Conservation (phyloP, 2,888 invertebrate genomes). For the Cylloceria caligata region DNA sequence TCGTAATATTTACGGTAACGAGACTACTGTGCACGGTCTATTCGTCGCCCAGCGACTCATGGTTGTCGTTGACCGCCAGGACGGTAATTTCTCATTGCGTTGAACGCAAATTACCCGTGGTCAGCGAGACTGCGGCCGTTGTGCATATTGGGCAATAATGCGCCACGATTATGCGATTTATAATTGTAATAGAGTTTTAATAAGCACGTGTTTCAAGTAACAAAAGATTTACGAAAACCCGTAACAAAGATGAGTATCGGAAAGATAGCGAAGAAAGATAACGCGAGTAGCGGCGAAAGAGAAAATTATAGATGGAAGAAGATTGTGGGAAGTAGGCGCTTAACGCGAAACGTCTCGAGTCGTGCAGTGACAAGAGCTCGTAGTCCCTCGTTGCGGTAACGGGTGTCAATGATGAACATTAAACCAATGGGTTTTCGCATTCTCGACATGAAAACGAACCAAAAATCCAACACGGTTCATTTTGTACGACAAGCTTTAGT, state of each 20-base stretch:
- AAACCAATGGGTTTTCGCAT: constrained; percentile 25
- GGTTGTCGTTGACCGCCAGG: not conserved
- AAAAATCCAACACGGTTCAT: constrained; percentile 64
- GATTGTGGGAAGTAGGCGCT: constrained; percentile 37
- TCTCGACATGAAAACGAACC: constrained; percentile 23
- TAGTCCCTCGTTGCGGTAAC: constrained; percentile 23
- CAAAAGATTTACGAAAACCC: not conserved
- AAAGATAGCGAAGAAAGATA: not conserved
- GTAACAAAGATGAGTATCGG: not conserved
- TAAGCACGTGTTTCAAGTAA: constrained; percentile 29
- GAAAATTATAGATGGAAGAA: constrained; percentile 44
- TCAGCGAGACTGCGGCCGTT: constrained; percentile 25
- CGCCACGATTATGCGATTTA: constrained; percentile 33
- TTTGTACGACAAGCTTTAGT: constrained; percentile 72
- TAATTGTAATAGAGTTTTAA: constrained; percentile 40
- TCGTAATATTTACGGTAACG: constrained; percentile 15
- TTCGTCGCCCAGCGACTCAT: not conserved
- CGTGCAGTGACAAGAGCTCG: constrained; percentile 21
- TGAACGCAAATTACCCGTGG: constrained; percentile 41
- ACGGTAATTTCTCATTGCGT: constrained; percentile 49
- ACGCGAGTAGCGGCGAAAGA: not conserved
- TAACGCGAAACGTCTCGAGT: constrained; percentile 45
- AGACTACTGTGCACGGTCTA: constrained; percentile 5
- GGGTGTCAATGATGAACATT: constrained; percentile 47
- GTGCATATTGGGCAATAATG: constrained; percentile 45